Evolutionary conservation across 2,797 vertebrate genomes (phyloP).

Genomic region (Gephyroberyx darwinii): DNA sequence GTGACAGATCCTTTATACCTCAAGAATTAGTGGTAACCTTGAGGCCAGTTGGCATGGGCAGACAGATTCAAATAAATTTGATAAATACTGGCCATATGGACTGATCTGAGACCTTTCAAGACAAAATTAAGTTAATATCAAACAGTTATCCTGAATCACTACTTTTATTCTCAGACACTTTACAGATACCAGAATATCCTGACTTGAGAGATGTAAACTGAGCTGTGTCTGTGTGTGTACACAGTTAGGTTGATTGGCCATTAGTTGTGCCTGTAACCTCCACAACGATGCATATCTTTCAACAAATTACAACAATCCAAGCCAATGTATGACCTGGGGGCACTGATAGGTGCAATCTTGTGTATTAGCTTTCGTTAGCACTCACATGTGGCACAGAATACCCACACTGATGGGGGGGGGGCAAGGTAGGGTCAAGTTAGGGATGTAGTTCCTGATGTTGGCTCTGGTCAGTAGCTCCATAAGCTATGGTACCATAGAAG

Average conservation of each 20-base stretch:
- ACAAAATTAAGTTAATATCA: neutral
- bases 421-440: neutral
- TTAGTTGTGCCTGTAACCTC: constrained; percentile 42
- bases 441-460: too few species aligned
- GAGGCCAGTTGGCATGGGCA: constrained; percentile 43
- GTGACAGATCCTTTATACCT: constrained; percentile 50
- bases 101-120: constrained; percentile 19
- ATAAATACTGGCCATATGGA: constrained; percentile 13
- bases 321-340: constrained; percentile 12
- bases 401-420: neutral
- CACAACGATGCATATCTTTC: constrained; percentile 31
- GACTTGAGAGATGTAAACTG: constrained; percentile 35
- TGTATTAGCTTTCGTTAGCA: constrained; percentile 8
- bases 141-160: neutral
- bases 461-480: neutral
- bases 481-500: too few species aligned
- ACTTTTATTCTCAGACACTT: constrained; percentile 24
- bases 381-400: neutral
- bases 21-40: constrained; percentile 50
- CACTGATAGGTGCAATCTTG: constrained; percentile 11
- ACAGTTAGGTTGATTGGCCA: constrained; percentile 38
- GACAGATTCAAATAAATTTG: neutral
- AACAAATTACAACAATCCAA: constrained; percentile 38
- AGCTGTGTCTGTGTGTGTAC: constrained; percentile 30
- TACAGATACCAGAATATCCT: constrained; percentile 25